phyloP scores from a whole-genome alignment of 2,888 invertebrate species.

The Ceraclea dissimilis region DNA sequence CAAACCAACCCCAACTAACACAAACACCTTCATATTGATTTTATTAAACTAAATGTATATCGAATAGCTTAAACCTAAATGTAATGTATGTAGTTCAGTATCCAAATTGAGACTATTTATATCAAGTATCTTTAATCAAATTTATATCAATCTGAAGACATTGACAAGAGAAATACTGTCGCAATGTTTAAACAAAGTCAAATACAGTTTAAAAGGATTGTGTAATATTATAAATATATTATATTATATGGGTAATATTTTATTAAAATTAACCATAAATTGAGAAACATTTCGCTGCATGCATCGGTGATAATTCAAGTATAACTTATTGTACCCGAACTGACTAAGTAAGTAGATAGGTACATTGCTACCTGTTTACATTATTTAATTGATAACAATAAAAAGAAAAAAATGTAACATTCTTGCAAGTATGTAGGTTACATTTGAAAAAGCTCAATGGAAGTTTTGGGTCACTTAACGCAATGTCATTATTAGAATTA shows the following conservation, averaged over 20 bases:
- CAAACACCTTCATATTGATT: background rate
- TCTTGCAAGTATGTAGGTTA: too few species aligned
- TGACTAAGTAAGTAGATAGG: background rate
- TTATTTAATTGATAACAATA: too few species aligned
- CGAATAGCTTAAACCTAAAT: background rate
- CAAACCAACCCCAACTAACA: background rate
- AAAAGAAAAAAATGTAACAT: too few species aligned
- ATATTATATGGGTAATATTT: conserved; percentile 8
- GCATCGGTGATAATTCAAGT: conserved; percentile 13
- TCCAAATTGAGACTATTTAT: conserved; percentile 19
- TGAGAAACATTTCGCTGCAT: conserved; percentile 19
- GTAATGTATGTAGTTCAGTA: background rate
- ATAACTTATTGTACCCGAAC: too few species aligned
- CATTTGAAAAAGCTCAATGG: too few species aligned
- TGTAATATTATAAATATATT: conserved; percentile 14
- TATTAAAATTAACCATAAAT: conserved; percentile 6
- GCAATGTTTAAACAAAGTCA: conserved; percentile 19
- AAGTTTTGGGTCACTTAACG: too few species aligned
- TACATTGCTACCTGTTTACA: too few species aligned
- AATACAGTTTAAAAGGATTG: conserved; percentile 17
- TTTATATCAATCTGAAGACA: conserved; percentile 18
- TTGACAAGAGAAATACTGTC: conserved; percentile 21
- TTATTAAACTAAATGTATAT: background rate
- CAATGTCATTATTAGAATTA: too few species aligned
- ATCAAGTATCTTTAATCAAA: conserved; percentile 13